Evolutionary conservation across 2,888 invertebrate genomes (phyloP).

Genomic region (Myopa tessellatipennis): DNA sequence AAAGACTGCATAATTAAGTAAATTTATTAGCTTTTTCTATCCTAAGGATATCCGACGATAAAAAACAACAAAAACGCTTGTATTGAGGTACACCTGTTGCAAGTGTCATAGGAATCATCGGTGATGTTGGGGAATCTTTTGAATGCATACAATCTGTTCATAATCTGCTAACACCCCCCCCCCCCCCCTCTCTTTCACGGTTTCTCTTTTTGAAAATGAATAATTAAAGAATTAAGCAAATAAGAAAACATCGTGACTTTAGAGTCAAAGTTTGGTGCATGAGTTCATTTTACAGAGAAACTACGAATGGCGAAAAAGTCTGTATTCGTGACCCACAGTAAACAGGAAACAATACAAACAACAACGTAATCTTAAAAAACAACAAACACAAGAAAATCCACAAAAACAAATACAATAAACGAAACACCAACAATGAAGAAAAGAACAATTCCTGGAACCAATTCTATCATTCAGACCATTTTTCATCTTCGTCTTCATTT

Average conservation of each 20-base stretch:
- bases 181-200: too few species aligned
- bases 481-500: too few species aligned
- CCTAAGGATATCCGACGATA: slow-evolving; percentile 5
- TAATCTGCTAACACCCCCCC: too few species aligned
- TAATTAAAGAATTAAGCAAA: neutral
- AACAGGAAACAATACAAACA: neutral
- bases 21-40: neutral
- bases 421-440: neutral
- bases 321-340: neutral
- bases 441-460: too few species aligned
- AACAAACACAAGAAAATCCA: too few species aligned
- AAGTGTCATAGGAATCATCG: neutral
- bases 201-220: too few species aligned
- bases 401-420: neutral
- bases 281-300: slow-evolving; percentile 24
- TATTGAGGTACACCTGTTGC: slow-evolving; percentile 21
- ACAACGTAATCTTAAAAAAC: neutral
- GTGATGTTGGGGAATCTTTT: too few species aligned
- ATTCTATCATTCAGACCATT: too few species aligned
- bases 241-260: neutral
- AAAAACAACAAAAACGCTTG: neutral
- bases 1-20: neutral
- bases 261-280: neutral
- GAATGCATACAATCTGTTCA: too few species aligned
- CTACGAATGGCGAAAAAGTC: neutral